Base-by-base conservation (phyloP, 2,797 vertebrate genomes). In the Lycodopsis pacificus region DNA sequence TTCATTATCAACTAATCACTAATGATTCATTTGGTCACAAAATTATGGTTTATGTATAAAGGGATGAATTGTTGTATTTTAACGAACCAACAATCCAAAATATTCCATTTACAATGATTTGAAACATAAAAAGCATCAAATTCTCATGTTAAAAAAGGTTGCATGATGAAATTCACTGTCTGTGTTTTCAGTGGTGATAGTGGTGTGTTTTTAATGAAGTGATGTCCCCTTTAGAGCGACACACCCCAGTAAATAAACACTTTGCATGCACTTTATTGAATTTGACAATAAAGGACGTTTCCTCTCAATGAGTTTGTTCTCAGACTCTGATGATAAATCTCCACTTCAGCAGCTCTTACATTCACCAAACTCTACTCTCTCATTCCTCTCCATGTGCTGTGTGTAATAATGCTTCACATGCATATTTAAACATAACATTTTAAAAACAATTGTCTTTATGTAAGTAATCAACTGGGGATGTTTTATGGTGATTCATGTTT, bases 71-170 rank as follows among this genome's bases (percentile, higher is more conserved):
- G 6, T 5, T 54, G 25, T 54, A 54, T 30, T 56, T 30, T 30
- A 56, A 30, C 53, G 17, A 11, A 61, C 58, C 34, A 61, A 61
- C 58, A 61, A 61, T 61, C 19, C 11, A 38, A 32, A 61, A 61
- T 61, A 40, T 61, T 27, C 17, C 27, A 25, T 64, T 64, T 30
- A 48, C 27, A 48, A 36, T 66, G 2, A 57, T 32, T 22, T 30
- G 9, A 69, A 69, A 51, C 3, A 19, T 9, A 20, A 69, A 69
- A 42, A 32, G 15, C 49, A 54, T 36, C 9, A 38, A 17, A 67
- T 53, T 8, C 20, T 61, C 34, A 42, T 1, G 17, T 62, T 34
- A 7, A 48, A 8, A 48, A 48, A 48, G 7, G 48, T 48, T 6
- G 19, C 17, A 4, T 17, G 6, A 19, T 46, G 1, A 3, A 38